phyloP scores from a whole-genome alignment of 2,113 vertebrate genomes.

The Ornithorhynchus anatinus region DNA sequence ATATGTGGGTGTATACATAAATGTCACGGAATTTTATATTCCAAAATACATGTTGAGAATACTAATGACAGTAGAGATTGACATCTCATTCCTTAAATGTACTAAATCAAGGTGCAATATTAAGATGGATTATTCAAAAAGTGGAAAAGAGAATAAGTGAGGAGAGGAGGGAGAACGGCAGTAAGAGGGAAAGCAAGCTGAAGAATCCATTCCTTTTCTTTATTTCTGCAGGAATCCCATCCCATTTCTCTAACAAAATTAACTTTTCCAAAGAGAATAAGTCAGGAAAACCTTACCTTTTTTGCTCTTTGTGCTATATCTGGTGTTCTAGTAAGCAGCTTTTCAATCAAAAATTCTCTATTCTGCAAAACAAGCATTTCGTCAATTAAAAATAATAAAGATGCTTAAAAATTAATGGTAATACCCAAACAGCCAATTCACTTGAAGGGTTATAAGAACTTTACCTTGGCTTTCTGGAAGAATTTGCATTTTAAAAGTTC shows the following conservation, averaged over 20 bases:
- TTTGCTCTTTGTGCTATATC: slow-evolving; percentile 94
- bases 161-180: too few relatives aligned
- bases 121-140: too few relatives aligned
- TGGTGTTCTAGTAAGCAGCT: slow-evolving; percentile 89
- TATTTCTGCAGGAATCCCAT: not conserved
- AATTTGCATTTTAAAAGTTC: slow-evolving; percentile 89
- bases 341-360: slow-evolving; percentile 96
- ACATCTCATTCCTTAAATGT: too few relatives aligned
- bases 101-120: too few relatives aligned
- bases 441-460: slow-evolving; percentile 58
- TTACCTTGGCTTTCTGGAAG: slow-evolving; percentile 89
- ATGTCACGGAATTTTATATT: too few relatives aligned
- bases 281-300: slow-evolving; percentile 79
- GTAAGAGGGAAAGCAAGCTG: too few relatives aligned
- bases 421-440: slow-evolving; percentile 71
- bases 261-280: not conserved
- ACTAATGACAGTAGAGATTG: too few relatives aligned
- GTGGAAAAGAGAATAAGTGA: too few relatives aligned
- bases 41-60: too few relatives aligned
- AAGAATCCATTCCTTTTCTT: too few relatives aligned
- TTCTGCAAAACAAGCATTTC: slow-evolving; percentile 82
- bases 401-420: slow-evolving; percentile 39
- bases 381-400: slow-evolving; percentile 43
- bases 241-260: not conserved
- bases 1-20: too few relatives aligned